These are phyloP conservation scores for Phaedon cochleariae DNA, from an alignment of 2,888 invertebrate genomes.

Conservation along the genomic window DNA sequence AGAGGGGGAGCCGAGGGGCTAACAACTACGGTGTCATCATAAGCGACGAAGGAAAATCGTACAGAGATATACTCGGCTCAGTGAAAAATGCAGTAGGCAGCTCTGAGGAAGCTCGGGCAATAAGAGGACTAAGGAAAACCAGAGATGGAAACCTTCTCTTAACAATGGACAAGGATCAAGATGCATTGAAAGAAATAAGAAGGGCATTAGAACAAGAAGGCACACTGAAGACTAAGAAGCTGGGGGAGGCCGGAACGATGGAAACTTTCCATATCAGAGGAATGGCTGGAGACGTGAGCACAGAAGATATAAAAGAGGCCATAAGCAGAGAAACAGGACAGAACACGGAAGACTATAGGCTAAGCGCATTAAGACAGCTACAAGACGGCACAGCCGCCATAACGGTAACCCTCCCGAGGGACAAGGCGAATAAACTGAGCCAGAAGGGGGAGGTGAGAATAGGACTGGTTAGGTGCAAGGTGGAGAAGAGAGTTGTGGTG, in stretches of 20 bases:
- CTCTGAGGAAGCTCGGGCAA: not conserved
- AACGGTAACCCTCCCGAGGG: not conserved
- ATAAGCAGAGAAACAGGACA: not conserved
- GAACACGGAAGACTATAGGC: not conserved
- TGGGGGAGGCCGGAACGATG: not conserved
- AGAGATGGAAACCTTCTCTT: slow-evolving; percentile 16
- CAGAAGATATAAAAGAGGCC: not conserved
- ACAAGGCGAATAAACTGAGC: not conserved
- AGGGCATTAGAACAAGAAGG: not conserved
- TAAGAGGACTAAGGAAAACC: not conserved
- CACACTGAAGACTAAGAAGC: not conserved
- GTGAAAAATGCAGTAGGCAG: not conserved
- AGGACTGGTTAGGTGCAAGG: not conserved
- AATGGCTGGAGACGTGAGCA: not conserved
- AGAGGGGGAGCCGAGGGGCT: no score
- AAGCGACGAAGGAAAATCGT: not conserved
- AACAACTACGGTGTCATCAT: not conserved
- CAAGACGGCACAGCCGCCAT: not conserved
- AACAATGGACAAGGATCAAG: slow-evolving; percentile 8
- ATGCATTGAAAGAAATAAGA: not conserved
- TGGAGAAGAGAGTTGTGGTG: not conserved
- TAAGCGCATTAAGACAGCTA: not conserved
- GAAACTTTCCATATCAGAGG: not conserved
- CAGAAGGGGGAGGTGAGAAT: not conserved
- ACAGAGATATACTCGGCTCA: not conserved